These are phyloP conservation scores for Malurus cyaneus DNA, from an alignment of 2,113 vertebrate species.

Conservation along the genomic window DNA sequence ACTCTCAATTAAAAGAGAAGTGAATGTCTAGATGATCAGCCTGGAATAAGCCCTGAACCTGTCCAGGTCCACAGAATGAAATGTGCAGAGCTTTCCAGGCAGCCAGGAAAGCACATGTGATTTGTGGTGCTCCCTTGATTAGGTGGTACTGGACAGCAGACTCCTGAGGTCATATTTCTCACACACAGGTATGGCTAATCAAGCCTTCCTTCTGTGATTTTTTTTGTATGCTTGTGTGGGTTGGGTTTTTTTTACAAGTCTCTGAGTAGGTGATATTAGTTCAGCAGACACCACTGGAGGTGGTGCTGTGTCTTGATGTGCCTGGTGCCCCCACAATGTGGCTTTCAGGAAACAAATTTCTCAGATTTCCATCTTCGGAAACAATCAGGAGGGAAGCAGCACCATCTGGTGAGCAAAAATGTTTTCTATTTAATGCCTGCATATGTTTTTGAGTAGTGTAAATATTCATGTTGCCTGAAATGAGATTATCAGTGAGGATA, in stretches of 20 bases:
- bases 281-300: neutral
- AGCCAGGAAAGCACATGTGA: neutral
- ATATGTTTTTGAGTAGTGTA: neutral
- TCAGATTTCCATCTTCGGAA: neutral
- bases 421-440: neutral
- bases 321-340: neutral
- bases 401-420: conserved; percentile 56
- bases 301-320: neutral
- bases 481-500: neutral
- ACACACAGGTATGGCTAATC: neutral
- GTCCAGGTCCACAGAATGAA: neutral
- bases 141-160: neutral
- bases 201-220: neutral
- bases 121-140: neutral
- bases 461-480: neutral
- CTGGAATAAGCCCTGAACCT: neutral
- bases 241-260: neutral
- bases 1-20: neutral
- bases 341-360: neutral
- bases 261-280: neutral
- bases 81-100: neutral
- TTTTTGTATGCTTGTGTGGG: neutral
- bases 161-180: neutral
- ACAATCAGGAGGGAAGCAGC: conserved; percentile 32
- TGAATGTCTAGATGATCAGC: neutral